Percentiles rank a stretch among this genome's conserved stretches.
These are phyloP conservation scores for Lepidiolamprologus cunningtoni DNA, from an alignment of 2,113 vertebrate species.

Conservation along the genomic window DNA sequence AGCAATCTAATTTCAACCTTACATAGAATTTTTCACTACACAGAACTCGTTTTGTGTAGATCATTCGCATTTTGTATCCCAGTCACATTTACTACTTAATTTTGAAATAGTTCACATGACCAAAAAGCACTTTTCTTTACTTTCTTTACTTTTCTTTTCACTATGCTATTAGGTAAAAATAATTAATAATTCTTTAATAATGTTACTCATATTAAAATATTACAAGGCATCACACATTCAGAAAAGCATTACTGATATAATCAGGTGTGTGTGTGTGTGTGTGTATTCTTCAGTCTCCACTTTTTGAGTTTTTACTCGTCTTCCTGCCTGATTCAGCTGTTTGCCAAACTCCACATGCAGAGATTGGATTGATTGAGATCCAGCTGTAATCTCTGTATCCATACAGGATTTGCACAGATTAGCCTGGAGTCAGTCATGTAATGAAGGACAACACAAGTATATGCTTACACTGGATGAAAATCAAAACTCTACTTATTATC, in stretches of 20 bases:
- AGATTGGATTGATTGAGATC: conserved; percentile 14
- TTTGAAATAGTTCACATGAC: neutral
- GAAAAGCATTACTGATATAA: neutral
- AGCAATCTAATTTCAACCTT: neutral
- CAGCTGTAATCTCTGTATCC: conserved; percentile 23
- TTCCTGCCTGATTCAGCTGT: neutral
- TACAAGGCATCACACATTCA: neutral
- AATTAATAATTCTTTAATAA: neutral
- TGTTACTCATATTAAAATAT: neutral
- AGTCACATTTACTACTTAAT: neutral
- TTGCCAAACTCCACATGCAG: neutral
- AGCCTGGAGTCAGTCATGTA: neutral
- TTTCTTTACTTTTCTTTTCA: neutral
- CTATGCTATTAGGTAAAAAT: neutral
- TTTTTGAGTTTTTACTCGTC: neutral
- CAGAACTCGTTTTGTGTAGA: neutral
- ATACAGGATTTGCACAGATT: conserved; percentile 12
- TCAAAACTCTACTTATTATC: neutral
- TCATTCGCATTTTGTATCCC: neutral
- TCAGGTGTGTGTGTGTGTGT: neutral
- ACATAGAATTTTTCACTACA: neutral
- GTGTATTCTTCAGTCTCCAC: neutral
- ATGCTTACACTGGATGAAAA: neutral
- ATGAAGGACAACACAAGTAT: neutral
- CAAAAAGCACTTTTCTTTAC: neutral